Conservation (phyloP, 2,113 vertebrate species). For the Myxocyprinus asiaticus region DNA sequence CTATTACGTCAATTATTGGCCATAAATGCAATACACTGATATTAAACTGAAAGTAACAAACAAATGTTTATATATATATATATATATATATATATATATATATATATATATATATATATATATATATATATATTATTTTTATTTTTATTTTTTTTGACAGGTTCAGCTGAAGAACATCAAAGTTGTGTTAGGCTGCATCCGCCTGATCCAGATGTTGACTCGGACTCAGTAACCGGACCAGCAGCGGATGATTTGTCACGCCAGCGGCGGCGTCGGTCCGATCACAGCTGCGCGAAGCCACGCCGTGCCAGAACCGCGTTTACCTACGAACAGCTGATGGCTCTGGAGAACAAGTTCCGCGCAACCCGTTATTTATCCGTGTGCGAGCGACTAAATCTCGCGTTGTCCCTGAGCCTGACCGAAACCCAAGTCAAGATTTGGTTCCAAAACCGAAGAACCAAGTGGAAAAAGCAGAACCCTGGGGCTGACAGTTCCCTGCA, state of each 20-base stretch:
- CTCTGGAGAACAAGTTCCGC: constrained; percentile 92
- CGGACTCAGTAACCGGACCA: constrained; percentile 9
- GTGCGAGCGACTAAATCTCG: constrained; percentile 91
- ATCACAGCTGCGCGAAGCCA: constrained; percentile 80
- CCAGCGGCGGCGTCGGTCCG: constrained; percentile 75
- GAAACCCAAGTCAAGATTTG: constrained; percentile 95
- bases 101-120: too few species aligned
- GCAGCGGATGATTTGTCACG: constrained; percentile 53
- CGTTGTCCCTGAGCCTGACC: constrained; percentile 87
- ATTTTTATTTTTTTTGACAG: not conserved
- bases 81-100: too few species aligned
- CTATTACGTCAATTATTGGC: too few species aligned
- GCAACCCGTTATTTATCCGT: constrained; percentile 91
- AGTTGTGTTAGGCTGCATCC: constrained; percentile 33
- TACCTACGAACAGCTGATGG: constrained; percentile 93
- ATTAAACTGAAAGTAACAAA: too few species aligned
- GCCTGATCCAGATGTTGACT: constrained; percentile 29
- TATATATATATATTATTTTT: not conserved
- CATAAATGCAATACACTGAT: too few species aligned
- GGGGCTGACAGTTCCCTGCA: constrained; percentile 80
- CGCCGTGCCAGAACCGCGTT: constrained; percentile 92
- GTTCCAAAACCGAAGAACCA: constrained; percentile 95
- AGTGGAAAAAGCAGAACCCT: constrained; percentile 97
- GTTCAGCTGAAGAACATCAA: constrained; percentile 36
- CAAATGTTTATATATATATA: too few species aligned